These are phyloP conservation scores for Ennomos quercinarius DNA, from an alignment of 2,888 invertebrate species.

Conservation along the genomic window DNA sequence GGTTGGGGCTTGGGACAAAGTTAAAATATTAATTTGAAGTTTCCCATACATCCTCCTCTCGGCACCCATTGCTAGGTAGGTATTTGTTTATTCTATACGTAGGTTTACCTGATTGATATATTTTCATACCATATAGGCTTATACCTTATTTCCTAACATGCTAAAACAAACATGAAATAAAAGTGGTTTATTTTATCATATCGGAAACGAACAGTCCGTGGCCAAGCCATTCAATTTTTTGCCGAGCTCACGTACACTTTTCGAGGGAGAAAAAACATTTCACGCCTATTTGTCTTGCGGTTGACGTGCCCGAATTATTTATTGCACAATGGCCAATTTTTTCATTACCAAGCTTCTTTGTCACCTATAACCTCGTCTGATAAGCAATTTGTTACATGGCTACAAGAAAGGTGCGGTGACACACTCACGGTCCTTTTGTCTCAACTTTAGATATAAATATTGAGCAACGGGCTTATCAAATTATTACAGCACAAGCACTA, in stretches of 20 bases:
- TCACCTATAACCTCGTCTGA: slow-evolving; percentile 80
- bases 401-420: slow-evolving; percentile 66
- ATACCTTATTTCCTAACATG: too few species aligned
- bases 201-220: neutral
- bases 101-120: too few species aligned
- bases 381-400: slow-evolving; percentile 79
- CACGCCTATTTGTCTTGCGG: slow-evolving; percentile 64
- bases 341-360: slow-evolving; percentile 70
- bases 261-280: slow-evolving; percentile 59
- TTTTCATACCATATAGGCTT: too few species aligned
- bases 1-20: too few species aligned
- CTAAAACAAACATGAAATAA: too few species aligned
- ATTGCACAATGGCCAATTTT: slow-evolving; percentile 68
- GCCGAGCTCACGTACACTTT: slow-evolving; percentile 44
- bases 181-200: too few species aligned
- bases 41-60: too few species aligned
- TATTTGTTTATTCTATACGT: too few species aligned
- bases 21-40: too few species aligned
- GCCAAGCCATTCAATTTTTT: slow-evolving; percentile 26
- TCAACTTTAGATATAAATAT: slow-evolving; percentile 79
- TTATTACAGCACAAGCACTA: slow-evolving; percentile 70
- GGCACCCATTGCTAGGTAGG: too few species aligned
- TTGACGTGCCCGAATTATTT: slow-evolving; percentile 54
- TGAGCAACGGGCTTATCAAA: slow-evolving; percentile 75
- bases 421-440: slow-evolving; percentile 75